Evolutionary conservation across 2,888 invertebrate species (phyloP).

Genomic region (Cataglyphis albicans): DNA sequence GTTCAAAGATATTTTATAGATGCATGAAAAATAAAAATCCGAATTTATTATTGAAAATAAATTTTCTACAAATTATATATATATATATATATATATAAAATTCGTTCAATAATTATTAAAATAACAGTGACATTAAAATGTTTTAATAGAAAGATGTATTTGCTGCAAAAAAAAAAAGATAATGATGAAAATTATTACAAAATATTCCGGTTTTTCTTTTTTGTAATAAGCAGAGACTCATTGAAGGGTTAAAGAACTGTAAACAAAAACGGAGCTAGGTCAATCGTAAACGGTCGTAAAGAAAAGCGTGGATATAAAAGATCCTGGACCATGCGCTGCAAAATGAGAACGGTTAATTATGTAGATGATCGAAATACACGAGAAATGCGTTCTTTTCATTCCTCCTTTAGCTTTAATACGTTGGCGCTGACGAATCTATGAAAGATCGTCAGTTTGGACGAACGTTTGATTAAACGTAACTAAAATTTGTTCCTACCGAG

Average conservation of each 20-base stretch:
- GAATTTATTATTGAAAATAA: neutral
- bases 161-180: neutral
- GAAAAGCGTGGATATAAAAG: slow-evolving; percentile 58
- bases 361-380: slow-evolving; percentile 59
- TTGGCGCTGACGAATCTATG: slow-evolving; percentile 57
- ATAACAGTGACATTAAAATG: neutral
- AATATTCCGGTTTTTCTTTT: neutral
- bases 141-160: neutral
- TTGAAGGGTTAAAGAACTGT: slow-evolving; percentile 22
- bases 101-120: neutral
- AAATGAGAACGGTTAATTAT: slow-evolving; percentile 71
- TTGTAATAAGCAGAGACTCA: neutral
- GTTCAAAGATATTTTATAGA: neutral
- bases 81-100: neutral
- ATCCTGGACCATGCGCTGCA: slow-evolving; percentile 49
- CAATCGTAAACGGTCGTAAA: slow-evolving; percentile 36
- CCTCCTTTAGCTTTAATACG: slow-evolving; percentile 37
- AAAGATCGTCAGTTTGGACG: neutral
- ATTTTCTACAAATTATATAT: neutral
- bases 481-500: slow-evolving; percentile 43
- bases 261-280: slow-evolving; percentile 46
- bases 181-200: neutral
- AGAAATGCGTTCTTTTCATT: slow-evolving; percentile 47
- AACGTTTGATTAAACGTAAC: slow-evolving; percentile 61
- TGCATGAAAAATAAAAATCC: neutral